Percentiles rank a stretch among this genome's conserved stretches.
These are phyloP conservation scores for Lasiurus cinereus DNA, from an alignment of 2,113 vertebrate species.

Conservation along the genomic window DNA sequence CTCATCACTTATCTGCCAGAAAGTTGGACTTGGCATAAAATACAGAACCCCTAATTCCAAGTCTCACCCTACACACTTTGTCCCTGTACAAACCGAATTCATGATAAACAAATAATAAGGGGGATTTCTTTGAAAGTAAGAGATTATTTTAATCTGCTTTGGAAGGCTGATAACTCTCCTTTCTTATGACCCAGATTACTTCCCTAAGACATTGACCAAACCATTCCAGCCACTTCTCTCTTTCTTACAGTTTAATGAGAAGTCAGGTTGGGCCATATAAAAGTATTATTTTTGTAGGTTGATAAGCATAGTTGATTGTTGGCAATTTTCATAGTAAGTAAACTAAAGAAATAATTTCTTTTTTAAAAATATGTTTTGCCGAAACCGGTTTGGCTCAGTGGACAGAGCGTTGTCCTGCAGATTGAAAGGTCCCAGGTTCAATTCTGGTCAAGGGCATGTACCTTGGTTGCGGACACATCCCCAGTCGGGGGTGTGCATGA, in stretches of 20 bases:
- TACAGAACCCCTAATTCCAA: neutral
- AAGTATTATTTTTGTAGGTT: neutral
- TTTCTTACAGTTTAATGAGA: neutral
- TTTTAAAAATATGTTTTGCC: too few relatives aligned
- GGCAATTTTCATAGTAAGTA: neutral
- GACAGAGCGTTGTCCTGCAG: too few relatives aligned
- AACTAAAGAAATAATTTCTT: neutral
- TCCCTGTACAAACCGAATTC: neutral
- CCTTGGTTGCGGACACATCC: too few relatives aligned
- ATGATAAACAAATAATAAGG: neutral
- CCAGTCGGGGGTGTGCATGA: too few relatives aligned
- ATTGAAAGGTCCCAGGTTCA: too few relatives aligned
- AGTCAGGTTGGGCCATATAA: neutral
- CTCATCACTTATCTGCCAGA: neutral
- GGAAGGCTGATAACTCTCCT: neutral
- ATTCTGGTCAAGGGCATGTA: too few relatives aligned
- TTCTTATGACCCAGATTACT: neutral
- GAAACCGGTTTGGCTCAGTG: too few relatives aligned
- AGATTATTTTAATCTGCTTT: neutral
- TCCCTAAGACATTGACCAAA: neutral
- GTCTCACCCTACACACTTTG: neutral
- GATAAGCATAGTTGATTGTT: neutral
- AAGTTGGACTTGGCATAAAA: neutral
- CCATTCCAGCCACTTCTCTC: neutral
- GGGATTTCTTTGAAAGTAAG: neutral